Evolutionary conservation across 1,140 invertebrate genomes (phyloP), one percentile per base, ranked within the genome.

Genomic region (Zaprionus nigranus): DNA sequence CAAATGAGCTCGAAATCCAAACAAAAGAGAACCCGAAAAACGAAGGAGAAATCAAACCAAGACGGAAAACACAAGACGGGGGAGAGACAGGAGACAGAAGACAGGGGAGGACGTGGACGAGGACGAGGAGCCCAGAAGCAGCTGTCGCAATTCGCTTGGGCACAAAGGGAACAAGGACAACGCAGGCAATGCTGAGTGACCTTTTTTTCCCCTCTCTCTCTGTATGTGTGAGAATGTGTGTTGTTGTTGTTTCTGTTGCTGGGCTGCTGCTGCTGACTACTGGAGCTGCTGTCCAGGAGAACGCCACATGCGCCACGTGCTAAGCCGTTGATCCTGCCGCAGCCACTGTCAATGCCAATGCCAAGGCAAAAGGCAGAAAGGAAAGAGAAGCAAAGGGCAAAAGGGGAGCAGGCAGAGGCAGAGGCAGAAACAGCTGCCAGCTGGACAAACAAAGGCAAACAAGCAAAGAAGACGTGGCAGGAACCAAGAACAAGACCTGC

Each of bases 251-350:
- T 34, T 34, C 30, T 34, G 30, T 34, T 34, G 30, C 30, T 34
- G 9, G n/a, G n/a, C n/a, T 9, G 30, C 30, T 34, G 9, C 9
- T 34, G 30, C 28, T 34, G 30, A 34, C 30, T 34, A 72, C 85
- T 79, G 78, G 85, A 90, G 81, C 85, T 56, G 24, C 53, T 26
- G 53, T 28, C 15, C 43, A 71, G 68, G 40, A 46, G 72, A 77
- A 81, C 72, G 82, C 81, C 81, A 85, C 81, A 87, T 88, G 83
- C 84, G 84, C 84, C 84, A 87, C 84, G 84, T 87, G 84, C 84
- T 87, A 88, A 87, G 84, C 88, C 81, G 84, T 87, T 88, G 84
- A 88, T 87, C 84, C 84, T 87, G 84, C 53, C 82, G 81, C 64
- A 64, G 74, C 51, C 63, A 56, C 22, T 28, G 53, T 56, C 53